Conservation (phyloP, 1,140 invertebrate species). For the Gonatopus flavifemur region DNA sequence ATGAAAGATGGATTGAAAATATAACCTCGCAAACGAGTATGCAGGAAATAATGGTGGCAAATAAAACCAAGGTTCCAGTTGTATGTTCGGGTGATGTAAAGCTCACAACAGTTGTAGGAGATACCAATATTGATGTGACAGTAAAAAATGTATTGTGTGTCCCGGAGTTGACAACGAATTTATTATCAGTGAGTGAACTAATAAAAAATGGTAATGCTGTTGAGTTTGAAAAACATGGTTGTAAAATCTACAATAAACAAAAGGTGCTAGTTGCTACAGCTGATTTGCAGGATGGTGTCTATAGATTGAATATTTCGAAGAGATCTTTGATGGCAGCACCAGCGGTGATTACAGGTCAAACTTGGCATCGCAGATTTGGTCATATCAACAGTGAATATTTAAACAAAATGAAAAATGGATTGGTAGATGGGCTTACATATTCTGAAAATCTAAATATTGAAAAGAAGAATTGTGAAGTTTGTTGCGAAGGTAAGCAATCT, state of each 20-base stretch:
- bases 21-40: constrained; percentile 9
- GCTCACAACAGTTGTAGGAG: no score
- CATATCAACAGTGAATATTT: constrained; percentile 1
- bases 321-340: no score
- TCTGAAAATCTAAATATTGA: not conserved
- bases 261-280: not conserved
- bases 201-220: constrained; percentile 31
- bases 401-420: not conserved
- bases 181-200: constrained; percentile 38
- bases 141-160: no score
- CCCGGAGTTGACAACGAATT: constrained; percentile 30
- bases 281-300: not conserved
- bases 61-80: constrained; percentile 24
- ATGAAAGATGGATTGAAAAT: constrained; percentile 19
- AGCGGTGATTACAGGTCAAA: not conserved
- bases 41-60: constrained; percentile 30
- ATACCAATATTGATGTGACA: no score
- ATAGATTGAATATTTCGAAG: not conserved
- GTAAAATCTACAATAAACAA: constrained; percentile 30
- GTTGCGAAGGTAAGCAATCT: not conserved
- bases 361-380: constrained; percentile 4
- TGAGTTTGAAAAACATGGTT: no score
- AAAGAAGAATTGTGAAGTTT: not conserved
- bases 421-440: not conserved
- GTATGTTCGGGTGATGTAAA: constrained; percentile 28